Conservation (phyloP, 1,140 invertebrate genomes). For the Battus philenor region DNA sequence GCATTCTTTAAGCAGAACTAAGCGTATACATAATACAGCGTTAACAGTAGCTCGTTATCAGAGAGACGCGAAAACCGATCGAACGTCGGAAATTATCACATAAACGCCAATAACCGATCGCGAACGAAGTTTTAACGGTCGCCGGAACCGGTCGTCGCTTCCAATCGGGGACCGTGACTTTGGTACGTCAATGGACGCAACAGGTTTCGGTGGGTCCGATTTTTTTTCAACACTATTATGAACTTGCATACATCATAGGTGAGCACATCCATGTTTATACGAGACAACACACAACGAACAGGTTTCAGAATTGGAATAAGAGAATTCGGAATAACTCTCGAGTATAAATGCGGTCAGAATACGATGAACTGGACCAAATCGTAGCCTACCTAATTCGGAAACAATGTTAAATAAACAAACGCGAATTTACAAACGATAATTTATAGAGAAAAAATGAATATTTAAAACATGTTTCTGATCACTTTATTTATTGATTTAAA, state of each 20-base stretch:
- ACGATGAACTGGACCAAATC: no score
- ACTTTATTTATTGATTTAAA: no score
- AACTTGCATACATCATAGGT: slow-evolving; percentile 3
- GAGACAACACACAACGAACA: neutral
- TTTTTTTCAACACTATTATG: slow-evolving; percentile 13
- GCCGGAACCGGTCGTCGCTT: slow-evolving; percentile 31
- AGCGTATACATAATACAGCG: neutral
- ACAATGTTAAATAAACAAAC: no score
- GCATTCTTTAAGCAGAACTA: slow-evolving; percentile 1
- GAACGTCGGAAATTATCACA: slow-evolving; percentile 30
- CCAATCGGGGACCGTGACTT: slow-evolving; percentile 25
- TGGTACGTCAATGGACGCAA: slow-evolving; percentile 40
- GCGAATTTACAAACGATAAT: no score
- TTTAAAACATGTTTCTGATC: no score
- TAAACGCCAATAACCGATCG: slow-evolving; percentile 25
- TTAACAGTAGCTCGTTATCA: slow-evolving; percentile 22
- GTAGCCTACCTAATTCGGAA: no score
- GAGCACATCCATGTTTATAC: slow-evolving; percentile 1
- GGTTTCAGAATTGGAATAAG: slow-evolving; percentile 9
- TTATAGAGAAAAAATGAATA: no score
- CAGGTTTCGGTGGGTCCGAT: slow-evolving; percentile 26
- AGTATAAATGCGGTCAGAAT: no score
- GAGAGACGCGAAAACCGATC: slow-evolving; percentile 32
- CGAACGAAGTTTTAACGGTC: slow-evolving; percentile 47
- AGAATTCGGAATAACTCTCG: no score